These are phyloP conservation scores for Pelagia noctiluca DNA, from an alignment of 30 jellyfish, hydroid and myxozoan species.

Conservation along the genomic window DNA sequence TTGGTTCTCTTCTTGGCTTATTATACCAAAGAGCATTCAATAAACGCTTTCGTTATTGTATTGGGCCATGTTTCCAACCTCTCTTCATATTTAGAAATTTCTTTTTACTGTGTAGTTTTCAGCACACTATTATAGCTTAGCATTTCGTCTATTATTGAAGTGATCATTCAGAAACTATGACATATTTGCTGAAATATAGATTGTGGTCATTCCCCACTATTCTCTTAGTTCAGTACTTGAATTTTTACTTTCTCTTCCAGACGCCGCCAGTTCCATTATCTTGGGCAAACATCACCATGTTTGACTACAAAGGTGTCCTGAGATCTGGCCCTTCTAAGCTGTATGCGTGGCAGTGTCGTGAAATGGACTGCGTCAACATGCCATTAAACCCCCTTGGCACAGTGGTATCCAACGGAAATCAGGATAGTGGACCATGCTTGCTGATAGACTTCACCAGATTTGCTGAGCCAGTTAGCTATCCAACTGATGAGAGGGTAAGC, in stretches of 20 bases:
- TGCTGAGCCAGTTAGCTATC: slow-evolving; percentile 91
- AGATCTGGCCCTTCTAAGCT: slow-evolving; percentile 72
- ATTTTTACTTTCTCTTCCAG: neutral
- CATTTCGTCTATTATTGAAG: no score
- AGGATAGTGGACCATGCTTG: slow-evolving; percentile 87
- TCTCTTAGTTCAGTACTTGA: neutral
- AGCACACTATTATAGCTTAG: no score
- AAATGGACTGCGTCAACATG: slow-evolving; percentile 15
- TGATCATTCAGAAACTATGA: no score
- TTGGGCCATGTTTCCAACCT: no score
- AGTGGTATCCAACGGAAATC: slow-evolving; percentile 72
- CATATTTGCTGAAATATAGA: neutral
- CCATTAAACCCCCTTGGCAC: slow-evolving; percentile 89
- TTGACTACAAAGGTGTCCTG: slow-evolving; percentile 81
- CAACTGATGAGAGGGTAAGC: slow-evolving; percentile 78
- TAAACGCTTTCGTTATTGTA: no score
- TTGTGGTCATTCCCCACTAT: neutral
- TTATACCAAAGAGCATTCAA: no score
- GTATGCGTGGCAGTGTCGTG: slow-evolving; percentile 81
- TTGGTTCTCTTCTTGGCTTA: no score
- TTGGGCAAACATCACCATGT: slow-evolving; percentile 90
- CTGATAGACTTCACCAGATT: slow-evolving; percentile 77
- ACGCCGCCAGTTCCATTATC: slow-evolving; percentile 76
- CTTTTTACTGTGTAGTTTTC: no score
- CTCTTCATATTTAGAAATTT: no score